A percentile compares a stretch with the other conserved stretches of the same genome.
These are phyloP conservation scores for Varanus komodoensis DNA, from an alignment of 2,113 vertebrate genomes.

Conservation along the genomic window DNA sequence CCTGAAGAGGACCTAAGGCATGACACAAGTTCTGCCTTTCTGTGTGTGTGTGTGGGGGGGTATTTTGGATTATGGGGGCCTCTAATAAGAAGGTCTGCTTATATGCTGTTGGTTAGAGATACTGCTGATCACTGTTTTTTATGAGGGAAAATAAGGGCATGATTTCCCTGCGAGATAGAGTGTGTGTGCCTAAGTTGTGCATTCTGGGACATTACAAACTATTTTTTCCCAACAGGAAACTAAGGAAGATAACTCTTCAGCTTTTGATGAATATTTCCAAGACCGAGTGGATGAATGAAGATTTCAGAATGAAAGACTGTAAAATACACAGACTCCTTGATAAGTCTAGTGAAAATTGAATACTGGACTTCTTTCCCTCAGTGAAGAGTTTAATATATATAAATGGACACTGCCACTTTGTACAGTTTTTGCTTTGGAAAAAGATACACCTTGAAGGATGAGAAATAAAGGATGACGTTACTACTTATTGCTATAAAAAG, in stretches of 20 bases:
- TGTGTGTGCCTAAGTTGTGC: neutral
- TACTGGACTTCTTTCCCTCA: neutral
- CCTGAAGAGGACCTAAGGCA: too few relatives aligned
- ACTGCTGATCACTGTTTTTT: neutral
- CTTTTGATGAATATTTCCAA: slow-evolving; percentile 87
- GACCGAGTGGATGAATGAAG: slow-evolving; percentile 66
- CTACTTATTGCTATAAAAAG: neutral
- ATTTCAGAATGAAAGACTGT: neutral
- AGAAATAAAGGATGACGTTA: neutral
- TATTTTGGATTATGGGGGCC: too few relatives aligned
- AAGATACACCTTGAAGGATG: neutral
- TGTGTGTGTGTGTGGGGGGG: too few relatives aligned
- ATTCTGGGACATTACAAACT: neutral
- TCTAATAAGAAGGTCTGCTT: too few relatives aligned
- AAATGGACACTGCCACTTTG: neutral
- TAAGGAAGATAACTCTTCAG: slow-evolving; percentile 80
- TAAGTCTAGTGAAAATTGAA: neutral
- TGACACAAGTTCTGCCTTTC: too few relatives aligned
- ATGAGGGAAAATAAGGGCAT: neutral
- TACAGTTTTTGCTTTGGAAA: neutral
- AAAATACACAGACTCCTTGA: neutral
- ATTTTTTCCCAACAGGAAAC: slow-evolving; percentile 75
- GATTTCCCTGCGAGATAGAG: neutral
- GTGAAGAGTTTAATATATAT: neutral
- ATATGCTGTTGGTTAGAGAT: too few relatives aligned